Percentiles rank a stretch among this genome's conserved stretches.
Conservation (phyloP, 1,140 invertebrate genomes). For the Vollenhovia emeryi region DNA sequence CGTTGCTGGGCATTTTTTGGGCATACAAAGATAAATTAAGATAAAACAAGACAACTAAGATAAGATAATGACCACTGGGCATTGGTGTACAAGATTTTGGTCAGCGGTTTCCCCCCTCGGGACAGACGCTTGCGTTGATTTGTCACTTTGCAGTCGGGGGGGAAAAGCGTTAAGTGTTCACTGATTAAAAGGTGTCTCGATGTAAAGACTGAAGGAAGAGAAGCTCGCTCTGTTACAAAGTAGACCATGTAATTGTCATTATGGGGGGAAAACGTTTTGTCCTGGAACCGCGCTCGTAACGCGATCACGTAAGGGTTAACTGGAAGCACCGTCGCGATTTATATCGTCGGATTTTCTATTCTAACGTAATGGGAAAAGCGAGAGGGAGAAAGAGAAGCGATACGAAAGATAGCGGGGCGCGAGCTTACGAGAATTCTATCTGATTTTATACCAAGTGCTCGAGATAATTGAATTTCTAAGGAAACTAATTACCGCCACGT, state of each 20-base stretch:
- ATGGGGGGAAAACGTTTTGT: constrained; percentile 26
- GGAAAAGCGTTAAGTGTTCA: too few species aligned
- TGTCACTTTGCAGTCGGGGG: not conserved
- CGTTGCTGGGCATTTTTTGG: too few species aligned
- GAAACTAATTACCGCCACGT: constrained; percentile 36
- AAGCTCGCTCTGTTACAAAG: too few species aligned
- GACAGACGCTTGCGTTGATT: too few species aligned
- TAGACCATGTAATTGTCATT: constrained; percentile 13
- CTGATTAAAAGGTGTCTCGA: not conserved
- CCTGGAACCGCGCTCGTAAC: not conserved
- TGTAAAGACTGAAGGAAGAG: not conserved
- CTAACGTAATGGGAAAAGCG: constrained; percentile 16
- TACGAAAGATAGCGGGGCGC: constrained; percentile 18
- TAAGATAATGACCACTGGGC: too few species aligned
- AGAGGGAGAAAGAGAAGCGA: not conserved
- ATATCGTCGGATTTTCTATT: constrained; percentile 42
- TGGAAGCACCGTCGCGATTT: constrained; percentile 2
- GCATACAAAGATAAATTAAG: too few species aligned
- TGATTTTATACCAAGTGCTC: constrained; percentile 22
- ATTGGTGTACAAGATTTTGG: too few species aligned
- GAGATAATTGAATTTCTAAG: constrained; percentile 46
- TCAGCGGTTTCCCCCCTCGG: too few species aligned
- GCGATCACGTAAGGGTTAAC: constrained; percentile 15
- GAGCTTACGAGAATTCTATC: constrained; percentile 31
- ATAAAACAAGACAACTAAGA: too few species aligned